Conservation (phyloP, 2,797 vertebrate genomes). For the Hyperoplus immaculatus region DNA sequence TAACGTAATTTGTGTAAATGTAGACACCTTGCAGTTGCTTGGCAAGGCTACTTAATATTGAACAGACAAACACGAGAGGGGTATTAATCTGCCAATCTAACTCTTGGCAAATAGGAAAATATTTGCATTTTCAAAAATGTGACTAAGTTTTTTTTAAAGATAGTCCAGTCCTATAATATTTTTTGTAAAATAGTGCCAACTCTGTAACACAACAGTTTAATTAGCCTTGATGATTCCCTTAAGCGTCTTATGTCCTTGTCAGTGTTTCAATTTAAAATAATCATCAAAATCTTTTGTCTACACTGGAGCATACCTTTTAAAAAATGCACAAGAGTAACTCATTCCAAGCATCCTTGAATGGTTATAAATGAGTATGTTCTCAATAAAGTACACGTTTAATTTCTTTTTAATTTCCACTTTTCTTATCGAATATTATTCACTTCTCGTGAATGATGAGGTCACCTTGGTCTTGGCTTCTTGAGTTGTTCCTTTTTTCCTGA, state of each 20-base stretch:
- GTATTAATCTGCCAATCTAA: background rate
- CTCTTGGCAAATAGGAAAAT: too few species aligned
- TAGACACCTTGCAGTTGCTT: too few species aligned
- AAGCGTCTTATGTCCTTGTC: background rate
- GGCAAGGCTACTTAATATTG: background rate
- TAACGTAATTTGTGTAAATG: too few species aligned
- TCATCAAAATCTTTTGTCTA: constrained; percentile 4
- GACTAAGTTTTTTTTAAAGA: background rate
- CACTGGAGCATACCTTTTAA: background rate
- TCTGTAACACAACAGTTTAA: constrained; percentile 2
- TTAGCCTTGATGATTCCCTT: background rate
- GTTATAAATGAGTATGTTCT: background rate
- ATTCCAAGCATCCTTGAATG: background rate
- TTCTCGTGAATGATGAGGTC: constrained; percentile 28
- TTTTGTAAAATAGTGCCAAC: background rate
- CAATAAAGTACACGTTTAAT: constrained; percentile 16
- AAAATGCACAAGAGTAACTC: background rate
- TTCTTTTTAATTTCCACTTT: constrained; percentile 19
- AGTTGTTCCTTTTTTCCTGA: constrained; percentile 24
- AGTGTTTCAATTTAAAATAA: background rate
- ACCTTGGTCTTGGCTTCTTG: constrained; percentile 30
- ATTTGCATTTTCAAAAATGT: background rate
- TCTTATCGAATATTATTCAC: constrained; percentile 15
- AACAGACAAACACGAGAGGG: background rate
- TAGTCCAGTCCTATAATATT: background rate